Evolutionary conservation across 2,113 vertebrate genomes (phyloP), one percentile per base, ranked within the genome.

Genomic region (Onychostruthus taczanowskii): DNA sequence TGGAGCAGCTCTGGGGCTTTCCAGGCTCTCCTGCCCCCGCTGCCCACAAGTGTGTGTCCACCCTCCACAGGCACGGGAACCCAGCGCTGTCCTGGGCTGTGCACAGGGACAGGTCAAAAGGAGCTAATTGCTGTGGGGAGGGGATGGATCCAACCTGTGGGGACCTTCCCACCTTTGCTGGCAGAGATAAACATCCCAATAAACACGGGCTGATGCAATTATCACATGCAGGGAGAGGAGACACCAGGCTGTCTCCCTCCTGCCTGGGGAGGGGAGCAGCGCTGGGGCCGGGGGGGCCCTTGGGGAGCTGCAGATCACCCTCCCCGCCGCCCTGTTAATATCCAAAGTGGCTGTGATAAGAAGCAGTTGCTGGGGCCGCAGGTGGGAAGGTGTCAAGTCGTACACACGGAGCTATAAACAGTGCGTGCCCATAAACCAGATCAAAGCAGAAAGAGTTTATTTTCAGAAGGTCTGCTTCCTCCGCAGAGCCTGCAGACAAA

Each of bases 311-410:
- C 55, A 35, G 79, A 23, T 87, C 93, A 22, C 96, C 87, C 92
- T 96, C 96, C 95, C 94, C 16, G 2, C 90, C 26, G 49, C 95
- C 93, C 95, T 69, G 95, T 93, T 96, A 97, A 98, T 98, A 97
- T 97, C 96, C 97, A 93, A 81, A 97, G 98, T 98, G 98, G 92
- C 86, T 85, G 96, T 98, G 98, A 98, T 96, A 96, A 98, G 98
- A 98, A 97, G 50, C 98, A 98, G 97, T 96, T 96, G 95, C 96
- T 85, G 95, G 89, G 95, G 95, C 95, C 87, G 84, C 87, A 96
- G 97, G 98, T 97, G 96, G 98, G 97, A 97, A 98, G 97, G 97
- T 97, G 97, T 95, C 87, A 96, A 98, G 95, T 97, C 96, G 95
- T 97, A 96, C 94, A 84, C 72, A 74, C 78, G 49, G 87, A 96